phyloP scores from a whole-genome alignment of 35 echinoderm and acorn worm genomes.

The Strongylocentrotus purpuratus region DNA sequence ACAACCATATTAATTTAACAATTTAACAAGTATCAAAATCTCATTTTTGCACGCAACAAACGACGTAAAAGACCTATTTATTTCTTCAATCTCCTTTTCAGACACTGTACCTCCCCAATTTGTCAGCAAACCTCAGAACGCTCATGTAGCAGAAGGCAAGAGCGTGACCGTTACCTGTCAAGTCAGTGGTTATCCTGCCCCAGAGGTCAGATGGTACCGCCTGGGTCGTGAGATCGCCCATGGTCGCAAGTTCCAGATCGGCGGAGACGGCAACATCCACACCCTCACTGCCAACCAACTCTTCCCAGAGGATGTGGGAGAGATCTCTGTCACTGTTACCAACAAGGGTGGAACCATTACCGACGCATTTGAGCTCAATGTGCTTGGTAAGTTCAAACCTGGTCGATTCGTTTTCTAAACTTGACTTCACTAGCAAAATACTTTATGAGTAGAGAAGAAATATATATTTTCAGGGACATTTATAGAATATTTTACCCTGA shows the following conservation, averaged over 20 bases:
- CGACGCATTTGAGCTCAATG: constrained; percentile 54
- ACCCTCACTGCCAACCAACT: constrained; percentile 86
- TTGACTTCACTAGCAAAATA: too few relatives aligned
- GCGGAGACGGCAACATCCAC: constrained; percentile 70
- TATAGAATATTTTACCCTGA: too few relatives aligned
- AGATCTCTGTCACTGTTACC: constrained; percentile 76
- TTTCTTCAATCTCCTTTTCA: constrained; percentile 34
- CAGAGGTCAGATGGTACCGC: constrained; percentile 89
- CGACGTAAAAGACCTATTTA: not conserved
- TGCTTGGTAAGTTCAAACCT: constrained; percentile 70
- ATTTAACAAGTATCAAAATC: too few relatives aligned
- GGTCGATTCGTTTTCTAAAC: too few relatives aligned
- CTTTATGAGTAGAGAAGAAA: too few relatives aligned
- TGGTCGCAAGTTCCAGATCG: constrained; percentile 82
- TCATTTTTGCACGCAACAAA: too few relatives aligned
- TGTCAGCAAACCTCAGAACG: constrained; percentile 60
- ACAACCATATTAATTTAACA: too few relatives aligned
- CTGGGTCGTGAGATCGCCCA: constrained; percentile 77
- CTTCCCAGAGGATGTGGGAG: constrained; percentile 86
- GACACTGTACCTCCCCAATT: constrained; percentile 76
- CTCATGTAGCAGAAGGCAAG: constrained; percentile 72
- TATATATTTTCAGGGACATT: too few relatives aligned
- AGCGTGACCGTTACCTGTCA: constrained; percentile 70
- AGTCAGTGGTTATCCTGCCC: constrained; percentile 85
- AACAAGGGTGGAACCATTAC: constrained; percentile 85